Evolutionary conservation across 2,888 invertebrate species (phyloP), one percentile per base, ranked within the genome.

Genomic region (Synergus japonicus): DNA sequence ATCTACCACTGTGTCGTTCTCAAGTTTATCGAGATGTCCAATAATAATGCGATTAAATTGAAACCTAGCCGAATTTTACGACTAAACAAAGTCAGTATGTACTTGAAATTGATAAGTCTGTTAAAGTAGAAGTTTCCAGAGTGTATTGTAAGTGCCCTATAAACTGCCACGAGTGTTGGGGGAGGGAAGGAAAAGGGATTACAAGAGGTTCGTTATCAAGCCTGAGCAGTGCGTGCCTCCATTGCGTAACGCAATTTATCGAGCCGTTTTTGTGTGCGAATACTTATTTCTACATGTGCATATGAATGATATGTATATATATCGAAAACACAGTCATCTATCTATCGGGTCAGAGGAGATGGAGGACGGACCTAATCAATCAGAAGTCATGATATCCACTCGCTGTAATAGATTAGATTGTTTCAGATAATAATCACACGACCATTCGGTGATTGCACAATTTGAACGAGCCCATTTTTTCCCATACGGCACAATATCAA

Each of bases 381-480:
- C 69, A 69, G 22, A 69, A 49, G 49, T 69, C 49, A 49, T 69
- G 46, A 69, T 69, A 69, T 69, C 12, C 69, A 15, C 54, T 54
- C 49, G 37, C 73, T 73, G 49, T 54, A 54, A 29, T 73, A 73
- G 73, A 54, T 46, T 49, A 73, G 22, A 69, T 73, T 54, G 29
- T 15, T n/a, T 54, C 54, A 49, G 54, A 73, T 73, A 49, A 54
- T 49, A 22, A n/a, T 37, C 29, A 54, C 49, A 73, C 44, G 22
- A 66, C 12, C 22, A 46, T 67, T 67, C 44, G 37, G 73, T 73
- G 37, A 73, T 73, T 37, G 29, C n/a, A 37, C 37, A 54, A 29
- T 73, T 73, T n/a, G n/a, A 73, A 73, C 73, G 49, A 73, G 73
- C 49, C 49, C 29, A 46, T 54, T 73, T 46, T 73, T 73, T 10